Conservation (phyloP, 2,797 vertebrate species). For the Propithecus deckenii region DNA sequence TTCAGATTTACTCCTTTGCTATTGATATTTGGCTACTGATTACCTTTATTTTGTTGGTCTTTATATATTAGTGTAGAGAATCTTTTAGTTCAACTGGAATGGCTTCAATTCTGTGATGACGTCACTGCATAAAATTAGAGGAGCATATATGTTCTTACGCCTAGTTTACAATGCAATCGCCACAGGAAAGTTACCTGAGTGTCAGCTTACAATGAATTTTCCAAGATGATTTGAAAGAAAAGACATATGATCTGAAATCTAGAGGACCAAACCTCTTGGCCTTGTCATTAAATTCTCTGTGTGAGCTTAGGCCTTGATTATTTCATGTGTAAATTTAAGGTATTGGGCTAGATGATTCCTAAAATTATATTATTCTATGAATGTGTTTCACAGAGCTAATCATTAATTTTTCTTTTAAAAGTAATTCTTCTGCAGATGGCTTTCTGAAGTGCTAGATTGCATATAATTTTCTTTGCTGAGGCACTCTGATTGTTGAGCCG, state of each 20-base stretch:
- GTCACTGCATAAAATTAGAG: not conserved
- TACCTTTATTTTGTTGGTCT: not conserved
- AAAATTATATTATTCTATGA: conserved; percentile 2
- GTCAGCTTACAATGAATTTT: not conserved
- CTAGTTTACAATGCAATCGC: not conserved
- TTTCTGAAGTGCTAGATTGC: not conserved
- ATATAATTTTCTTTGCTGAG: conserved; percentile 48
- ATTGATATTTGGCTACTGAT: not conserved
- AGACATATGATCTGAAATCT: not conserved
- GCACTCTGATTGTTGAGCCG: not conserved
- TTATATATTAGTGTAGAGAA: not conserved
- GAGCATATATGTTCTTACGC: not conserved
- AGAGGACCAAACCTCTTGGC: not conserved
- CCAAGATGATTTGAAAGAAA: not conserved
- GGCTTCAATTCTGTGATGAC: not conserved
- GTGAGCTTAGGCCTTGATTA: not conserved
- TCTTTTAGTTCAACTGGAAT: not conserved
- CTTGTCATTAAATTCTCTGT: not conserved
- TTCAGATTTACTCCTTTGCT: not conserved
- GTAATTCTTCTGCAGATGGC: conserved; percentile 12
- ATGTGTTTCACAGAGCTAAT: not conserved
- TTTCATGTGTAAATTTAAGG: not conserved
- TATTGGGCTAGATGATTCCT: not conserved
- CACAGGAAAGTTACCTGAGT: rapidly evolving
- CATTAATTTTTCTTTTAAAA: conserved; percentile 29